Percentiles rank a stretch among this genome's conserved stretches.
These are phyloP conservation scores for Geotrupes spiniger DNA, from an alignment of 2,888 invertebrate genomes.

Conservation along the genomic window DNA sequence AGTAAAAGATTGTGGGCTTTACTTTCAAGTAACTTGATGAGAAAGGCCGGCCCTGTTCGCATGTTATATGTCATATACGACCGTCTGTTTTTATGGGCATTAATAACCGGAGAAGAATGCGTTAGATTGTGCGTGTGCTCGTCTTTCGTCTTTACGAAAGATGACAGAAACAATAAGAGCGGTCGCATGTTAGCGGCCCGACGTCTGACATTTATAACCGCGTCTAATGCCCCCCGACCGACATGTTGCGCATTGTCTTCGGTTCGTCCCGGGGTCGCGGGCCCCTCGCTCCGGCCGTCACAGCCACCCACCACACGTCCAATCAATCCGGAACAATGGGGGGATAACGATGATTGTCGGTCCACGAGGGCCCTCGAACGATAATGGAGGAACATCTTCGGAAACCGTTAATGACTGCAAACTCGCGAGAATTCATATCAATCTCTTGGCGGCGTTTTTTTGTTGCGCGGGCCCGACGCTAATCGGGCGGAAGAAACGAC, in stretches of 20 bases:
- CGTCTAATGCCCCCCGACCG: conserved; percentile 41
- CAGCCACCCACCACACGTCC: conserved; percentile 37
- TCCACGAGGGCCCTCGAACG: conserved; percentile 42
- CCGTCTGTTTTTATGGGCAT: too few species aligned
- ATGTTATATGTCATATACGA: too few species aligned
- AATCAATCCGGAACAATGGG: conserved; percentile 47
- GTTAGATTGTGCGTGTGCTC: too few species aligned
- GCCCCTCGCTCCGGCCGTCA: conserved; percentile 34
- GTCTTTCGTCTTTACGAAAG: conserved; percentile 24
- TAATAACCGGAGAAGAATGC: too few species aligned
- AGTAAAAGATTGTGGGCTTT: too few species aligned
- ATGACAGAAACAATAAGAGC: conserved; percentile 45
- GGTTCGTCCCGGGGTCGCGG: conserved; percentile 18
- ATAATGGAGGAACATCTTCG: conserved; percentile 46
- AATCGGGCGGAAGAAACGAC: background rate
- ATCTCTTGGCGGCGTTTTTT: too few species aligned
- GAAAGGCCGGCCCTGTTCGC: too few species aligned
- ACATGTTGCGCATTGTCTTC: conserved; percentile 43
- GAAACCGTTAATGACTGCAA: conserved; percentile 45
- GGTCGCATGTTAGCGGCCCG: conserved; percentile 39
- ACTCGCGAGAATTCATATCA: background rate
- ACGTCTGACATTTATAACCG: conserved; percentile 46
- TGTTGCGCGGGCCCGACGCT: too few species aligned
- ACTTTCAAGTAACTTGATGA: too few species aligned
- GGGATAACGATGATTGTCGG: conserved; percentile 51